Evolutionary conservation across 2,113 vertebrate species (phyloP).

Genomic region (Sphaerodactylus townsendi): DNA sequence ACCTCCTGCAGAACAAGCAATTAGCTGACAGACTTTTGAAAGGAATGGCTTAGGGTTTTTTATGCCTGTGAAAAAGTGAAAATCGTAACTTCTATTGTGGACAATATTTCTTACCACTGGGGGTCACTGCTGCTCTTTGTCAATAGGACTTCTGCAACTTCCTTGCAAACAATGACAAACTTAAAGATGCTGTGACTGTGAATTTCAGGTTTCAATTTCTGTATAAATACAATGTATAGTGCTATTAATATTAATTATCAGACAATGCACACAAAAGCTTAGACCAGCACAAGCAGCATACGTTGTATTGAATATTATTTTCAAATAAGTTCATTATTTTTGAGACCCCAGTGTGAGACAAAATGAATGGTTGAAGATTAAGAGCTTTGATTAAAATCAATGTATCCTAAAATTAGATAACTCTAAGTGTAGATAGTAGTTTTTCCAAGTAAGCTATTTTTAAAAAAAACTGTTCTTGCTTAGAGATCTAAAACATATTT

Average conservation of each 20-base stretch:
- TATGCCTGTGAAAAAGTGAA: too few relatives aligned
- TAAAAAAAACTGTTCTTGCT: neutral
- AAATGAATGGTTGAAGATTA: neutral
- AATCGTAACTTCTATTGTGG: neutral
- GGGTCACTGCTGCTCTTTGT: conserved; percentile 60
- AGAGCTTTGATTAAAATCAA: neutral
- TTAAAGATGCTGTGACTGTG: fast-evolving
- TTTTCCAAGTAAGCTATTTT: neutral
- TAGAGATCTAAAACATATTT: neutral
- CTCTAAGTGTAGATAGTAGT: neutral
- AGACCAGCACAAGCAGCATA: neutral
- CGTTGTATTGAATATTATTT: neutral
- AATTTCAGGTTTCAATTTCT: neutral
- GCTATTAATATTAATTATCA: neutral
- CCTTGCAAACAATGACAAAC: fast-evolving
- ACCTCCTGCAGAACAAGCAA: neutral
- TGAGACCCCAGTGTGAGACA: neutral
- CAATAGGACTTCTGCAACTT: fast-evolving
- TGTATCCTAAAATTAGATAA: neutral
- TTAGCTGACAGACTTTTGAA: neutral
- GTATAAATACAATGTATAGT: neutral
- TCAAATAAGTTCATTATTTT: neutral
- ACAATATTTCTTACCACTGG: conserved; percentile 32
- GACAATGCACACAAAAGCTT: neutral
- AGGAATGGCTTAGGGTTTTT: too few relatives aligned